These are phyloP conservation scores for Mastacembelus armatus DNA, from an alignment of 2,797 vertebrate genomes.

Conservation along the genomic window DNA sequence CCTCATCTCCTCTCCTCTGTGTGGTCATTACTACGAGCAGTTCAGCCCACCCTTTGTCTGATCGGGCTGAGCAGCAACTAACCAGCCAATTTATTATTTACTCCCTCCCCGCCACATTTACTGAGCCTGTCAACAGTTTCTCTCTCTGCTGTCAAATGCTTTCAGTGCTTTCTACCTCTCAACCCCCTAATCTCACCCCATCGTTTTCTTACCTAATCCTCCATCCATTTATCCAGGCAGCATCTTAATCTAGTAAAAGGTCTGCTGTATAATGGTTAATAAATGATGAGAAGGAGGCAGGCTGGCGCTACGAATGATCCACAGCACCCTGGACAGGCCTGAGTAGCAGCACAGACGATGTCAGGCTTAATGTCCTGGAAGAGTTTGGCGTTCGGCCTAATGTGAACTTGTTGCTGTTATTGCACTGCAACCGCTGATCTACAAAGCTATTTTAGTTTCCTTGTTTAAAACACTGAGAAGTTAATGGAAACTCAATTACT, in stretches of 20 bases:
- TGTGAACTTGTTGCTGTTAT: slow-evolving; percentile 64
- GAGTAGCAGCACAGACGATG: slow-evolving; percentile 41
- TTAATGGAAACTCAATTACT: slow-evolving; percentile 36
- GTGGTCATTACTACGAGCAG: slow-evolving; percentile 54
- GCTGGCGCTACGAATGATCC: slow-evolving; percentile 48
- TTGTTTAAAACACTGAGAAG: slow-evolving; percentile 19
- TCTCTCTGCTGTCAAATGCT: slow-evolving; percentile 45
- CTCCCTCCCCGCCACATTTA: slow-evolving; percentile 43
- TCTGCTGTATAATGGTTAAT: slow-evolving; percentile 70
- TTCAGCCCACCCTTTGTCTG: slow-evolving; percentile 53
- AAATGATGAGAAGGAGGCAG: slow-evolving; percentile 61
- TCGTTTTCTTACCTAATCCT: slow-evolving; percentile 16
- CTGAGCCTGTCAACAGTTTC: slow-evolving; percentile 64
- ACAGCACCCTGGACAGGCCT: slow-evolving; percentile 40
- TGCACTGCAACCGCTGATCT: slow-evolving; percentile 20
- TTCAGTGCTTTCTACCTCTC: slow-evolving; percentile 33
- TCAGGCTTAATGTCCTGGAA: slow-evolving; percentile 54
- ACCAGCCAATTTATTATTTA: slow-evolving; percentile 72
- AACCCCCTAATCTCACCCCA: slow-evolving; percentile 22
- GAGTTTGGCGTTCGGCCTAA: slow-evolving; percentile 49
- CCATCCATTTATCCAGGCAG: slow-evolving; percentile 43
- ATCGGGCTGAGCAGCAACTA: slow-evolving; percentile 57
- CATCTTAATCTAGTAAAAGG: slow-evolving; percentile 56
- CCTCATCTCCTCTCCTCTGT: slow-evolving; percentile 31
- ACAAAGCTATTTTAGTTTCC: slow-evolving; percentile 17